Evolutionary conservation across 1,140 invertebrate genomes (phyloP), one percentile per base, ranked within the genome.

Genomic region (Idris sp.): DNA sequence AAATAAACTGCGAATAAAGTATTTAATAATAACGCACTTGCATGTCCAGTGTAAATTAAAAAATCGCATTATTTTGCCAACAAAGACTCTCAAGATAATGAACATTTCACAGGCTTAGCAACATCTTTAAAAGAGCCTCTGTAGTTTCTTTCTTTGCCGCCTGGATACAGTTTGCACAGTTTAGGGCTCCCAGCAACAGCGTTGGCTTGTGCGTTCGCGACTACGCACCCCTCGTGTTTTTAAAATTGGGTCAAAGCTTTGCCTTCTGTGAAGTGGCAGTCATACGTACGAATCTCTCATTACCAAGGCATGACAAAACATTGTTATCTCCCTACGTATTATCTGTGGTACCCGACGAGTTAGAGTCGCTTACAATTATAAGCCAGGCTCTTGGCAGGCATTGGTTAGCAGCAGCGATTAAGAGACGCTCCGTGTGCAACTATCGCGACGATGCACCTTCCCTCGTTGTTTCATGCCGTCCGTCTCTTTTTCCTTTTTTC

Each of bases 231-330:
- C 49, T 41, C 31, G n/a, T n/a, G 33, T 30, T 22, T 41, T 36
- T 0, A 38, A 43, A 74, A 74, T 74, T 68, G 10, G 72, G 72
- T 74, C 72, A 74, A 46, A 67, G 35, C 56, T 25, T 44, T 16
- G 33, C 35, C 40, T 15, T 1, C 18, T 7, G 28, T 67, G 4
- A 25, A 74, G 62, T 49, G 48, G 62, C 65, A 53, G 28, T 69
- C 44, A 16, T 41, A 53, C 28, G n/a, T 46, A 59, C 30, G 38
- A 69, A 65, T 15, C 38, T 40, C 59, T 69, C 53, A 59, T 65
- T 69, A 69, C 38, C 49, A 33, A 13, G 49, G 44, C 62, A 35
- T 49, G 22, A 41, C 43, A 40, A 69, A 51, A 58, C 59, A 75
- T 54, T 62, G 58, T 56, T 61, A 44, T n/a, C n/a, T 43, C 56